Percentiles rank a stretch among this genome's conserved stretches.
These are phyloP conservation scores for Oriolus oriolus DNA, from an alignment of 2,113 vertebrate species.

Conservation along the genomic window DNA sequence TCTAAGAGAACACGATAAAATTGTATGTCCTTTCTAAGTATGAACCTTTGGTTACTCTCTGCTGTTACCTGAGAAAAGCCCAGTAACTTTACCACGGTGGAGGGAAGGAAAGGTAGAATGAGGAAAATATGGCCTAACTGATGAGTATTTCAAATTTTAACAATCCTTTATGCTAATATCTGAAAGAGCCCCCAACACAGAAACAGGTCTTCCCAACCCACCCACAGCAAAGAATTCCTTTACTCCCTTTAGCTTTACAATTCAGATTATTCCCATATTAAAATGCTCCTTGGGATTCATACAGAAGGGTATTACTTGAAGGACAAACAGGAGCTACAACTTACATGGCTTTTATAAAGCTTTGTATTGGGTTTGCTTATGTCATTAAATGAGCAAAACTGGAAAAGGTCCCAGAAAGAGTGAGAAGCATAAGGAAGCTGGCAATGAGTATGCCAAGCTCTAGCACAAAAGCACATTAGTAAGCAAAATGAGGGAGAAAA, in stretches of 20 bases:
- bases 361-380: constrained; percentile 20
- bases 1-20: not conserved
- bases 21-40: not conserved
- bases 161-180: not conserved
- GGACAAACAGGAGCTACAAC: constrained; percentile 5
- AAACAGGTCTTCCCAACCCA: not conserved
- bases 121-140: not conserved
- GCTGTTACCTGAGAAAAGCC: not conserved
- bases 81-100: not conserved
- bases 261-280: not conserved
- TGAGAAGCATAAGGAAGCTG: constrained; percentile 34
- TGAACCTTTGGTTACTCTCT: not conserved
- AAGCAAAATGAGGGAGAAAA: constrained; percentile 2
- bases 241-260: not conserved
- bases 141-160: not conserved
- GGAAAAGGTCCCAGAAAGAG: constrained; percentile 39
- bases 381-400: constrained; percentile 47
- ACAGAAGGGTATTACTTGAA: not conserved
- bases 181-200: not conserved
- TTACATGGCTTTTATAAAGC: not conserved
- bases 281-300: not conserved
- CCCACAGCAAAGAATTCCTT: not conserved
- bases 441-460: not conserved
- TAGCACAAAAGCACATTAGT: not conserved
- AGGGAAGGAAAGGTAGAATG: not conserved